Conservation (phyloP, 1,140 invertebrate species). For the Achatina immaculata region DNA sequence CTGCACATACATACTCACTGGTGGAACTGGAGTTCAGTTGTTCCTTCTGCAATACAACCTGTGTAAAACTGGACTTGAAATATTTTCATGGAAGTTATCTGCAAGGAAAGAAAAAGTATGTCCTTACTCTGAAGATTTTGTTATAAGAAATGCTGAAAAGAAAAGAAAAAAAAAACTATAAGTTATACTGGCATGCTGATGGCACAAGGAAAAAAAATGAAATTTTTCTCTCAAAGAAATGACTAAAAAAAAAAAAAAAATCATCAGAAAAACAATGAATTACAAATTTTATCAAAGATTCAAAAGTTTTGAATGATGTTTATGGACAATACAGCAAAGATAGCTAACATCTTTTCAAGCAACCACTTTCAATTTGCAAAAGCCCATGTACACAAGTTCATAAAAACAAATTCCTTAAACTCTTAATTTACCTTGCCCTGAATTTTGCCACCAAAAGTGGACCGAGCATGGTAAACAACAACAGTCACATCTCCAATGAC, state of each 20-base stretch:
- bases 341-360: background rate
- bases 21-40: constrained; percentile 81
- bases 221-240: too few species aligned
- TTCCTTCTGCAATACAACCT: constrained; percentile 83
- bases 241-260: too few species aligned
- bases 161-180: too few species aligned
- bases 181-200: too few species aligned
- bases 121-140: too few species aligned
- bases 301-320: too few species aligned
- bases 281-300: too few species aligned
- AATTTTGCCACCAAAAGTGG: constrained; percentile 84
- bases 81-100: constrained; percentile 86
- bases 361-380: background rate
- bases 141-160: too few species aligned
- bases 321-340: background rate
- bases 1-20: constrained; percentile 73
- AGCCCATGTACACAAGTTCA: background rate
- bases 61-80: constrained; percentile 90
- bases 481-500: constrained; percentile 89
- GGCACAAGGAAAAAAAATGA: too few species aligned
- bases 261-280: too few species aligned
- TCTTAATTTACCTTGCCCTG: constrained; percentile 76
- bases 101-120: constrained; percentile 42
- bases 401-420: background rate
- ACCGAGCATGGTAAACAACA: constrained; percentile 85